These are phyloP conservation scores for Tenthredo amoena DNA, from an alignment of 2,888 invertebrate genomes.

Conservation along the genomic window DNA sequence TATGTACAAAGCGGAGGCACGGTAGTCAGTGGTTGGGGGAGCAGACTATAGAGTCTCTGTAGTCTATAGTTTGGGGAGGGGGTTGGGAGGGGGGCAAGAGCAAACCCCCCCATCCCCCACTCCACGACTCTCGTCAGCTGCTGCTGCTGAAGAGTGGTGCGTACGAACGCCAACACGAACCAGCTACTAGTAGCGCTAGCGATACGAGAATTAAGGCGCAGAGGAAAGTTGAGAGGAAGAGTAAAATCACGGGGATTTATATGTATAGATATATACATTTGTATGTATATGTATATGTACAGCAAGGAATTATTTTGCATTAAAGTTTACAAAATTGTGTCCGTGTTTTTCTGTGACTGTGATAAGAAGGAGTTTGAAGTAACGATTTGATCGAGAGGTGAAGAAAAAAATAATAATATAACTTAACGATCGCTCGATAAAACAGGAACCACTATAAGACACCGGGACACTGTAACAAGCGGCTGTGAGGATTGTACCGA, in stretches of 20 bases:
- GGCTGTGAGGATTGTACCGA: not conserved
- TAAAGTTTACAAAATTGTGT: not conserved
- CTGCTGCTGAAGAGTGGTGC: slow-evolving; percentile 63
- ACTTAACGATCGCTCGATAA: slow-evolving; percentile 41
- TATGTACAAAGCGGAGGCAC: slow-evolving; percentile 40
- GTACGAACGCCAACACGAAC: slow-evolving; percentile 54
- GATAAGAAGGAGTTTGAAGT: not conserved
- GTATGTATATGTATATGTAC: not conserved
- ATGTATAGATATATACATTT: not conserved
- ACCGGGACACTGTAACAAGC: not conserved
- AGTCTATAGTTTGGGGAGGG: slow-evolving; percentile 44
- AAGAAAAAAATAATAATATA: not conserved
- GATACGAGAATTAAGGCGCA: slow-evolving; percentile 57
- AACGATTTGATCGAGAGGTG: not conserved
- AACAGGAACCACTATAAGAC: slow-evolving; percentile 4
- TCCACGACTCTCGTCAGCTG: slow-evolving; percentile 67
- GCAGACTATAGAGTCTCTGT: slow-evolving; percentile 47
- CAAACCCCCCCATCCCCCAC: slow-evolving; percentile 60
- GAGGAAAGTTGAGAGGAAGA: slow-evolving; percentile 14
- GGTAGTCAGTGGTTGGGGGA: slow-evolving; percentile 51
- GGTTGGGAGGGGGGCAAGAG: slow-evolving; percentile 55
- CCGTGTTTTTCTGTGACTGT: slow-evolving; percentile 23
- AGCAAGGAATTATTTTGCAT: not conserved
- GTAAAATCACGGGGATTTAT: slow-evolving; percentile 31
- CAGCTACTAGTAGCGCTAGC: slow-evolving; percentile 53